Evolutionary conservation across 2,113 vertebrate species (phyloP).

Genomic region (Mellivora capensis): DNA sequence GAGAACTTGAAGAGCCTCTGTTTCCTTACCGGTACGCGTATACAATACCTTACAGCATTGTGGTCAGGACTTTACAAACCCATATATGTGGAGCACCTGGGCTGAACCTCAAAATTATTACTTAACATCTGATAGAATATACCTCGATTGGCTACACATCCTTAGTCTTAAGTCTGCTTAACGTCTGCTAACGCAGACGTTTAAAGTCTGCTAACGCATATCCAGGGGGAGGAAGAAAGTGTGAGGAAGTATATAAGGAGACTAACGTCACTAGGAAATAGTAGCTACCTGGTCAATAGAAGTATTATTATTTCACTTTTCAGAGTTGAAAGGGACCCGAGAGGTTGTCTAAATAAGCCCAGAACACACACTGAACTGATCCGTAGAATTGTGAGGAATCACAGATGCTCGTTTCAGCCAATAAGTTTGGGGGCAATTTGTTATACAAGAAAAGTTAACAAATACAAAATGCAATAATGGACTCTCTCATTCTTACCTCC

Average conservation of each 20-base stretch:
- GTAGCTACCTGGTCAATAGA: background rate
- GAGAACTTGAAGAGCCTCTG: background rate
- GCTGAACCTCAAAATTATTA: background rate
- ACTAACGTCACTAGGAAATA: background rate
- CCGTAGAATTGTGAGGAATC: background rate
- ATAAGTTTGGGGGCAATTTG: background rate
- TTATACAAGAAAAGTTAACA: background rate
- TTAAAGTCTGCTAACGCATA: background rate
- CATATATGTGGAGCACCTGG: background rate
- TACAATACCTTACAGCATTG: background rate
- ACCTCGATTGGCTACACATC: background rate
- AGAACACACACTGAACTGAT: background rate
- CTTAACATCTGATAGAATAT: background rate
- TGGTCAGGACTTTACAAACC: background rate
- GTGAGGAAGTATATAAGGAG: background rate
- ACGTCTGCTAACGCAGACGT: background rate
- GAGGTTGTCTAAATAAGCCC: background rate
- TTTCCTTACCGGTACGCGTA: background rate
- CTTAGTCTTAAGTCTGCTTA: no score
- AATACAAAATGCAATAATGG: background rate
- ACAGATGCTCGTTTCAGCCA: background rate
- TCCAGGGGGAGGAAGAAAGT: background rate
- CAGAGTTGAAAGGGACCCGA: background rate
- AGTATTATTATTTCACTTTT: background rate
- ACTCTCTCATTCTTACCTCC: background rate